Evolutionary conservation across 2,113 vertebrate genomes (phyloP), one percentile per base, ranked within the genome.

Genomic region (Sula dactylatra): DNA sequence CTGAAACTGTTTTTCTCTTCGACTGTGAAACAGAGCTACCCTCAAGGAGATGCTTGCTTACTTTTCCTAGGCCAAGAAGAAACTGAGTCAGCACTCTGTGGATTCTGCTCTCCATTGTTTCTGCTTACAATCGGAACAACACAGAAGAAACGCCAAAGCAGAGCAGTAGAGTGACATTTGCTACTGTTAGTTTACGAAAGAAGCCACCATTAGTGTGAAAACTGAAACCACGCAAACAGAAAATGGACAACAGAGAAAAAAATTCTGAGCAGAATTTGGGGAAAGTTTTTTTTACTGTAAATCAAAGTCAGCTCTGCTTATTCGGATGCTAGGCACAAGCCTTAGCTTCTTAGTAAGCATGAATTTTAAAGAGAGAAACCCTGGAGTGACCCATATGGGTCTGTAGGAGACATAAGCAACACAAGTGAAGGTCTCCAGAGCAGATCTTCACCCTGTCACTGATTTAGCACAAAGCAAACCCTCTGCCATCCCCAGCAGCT

Each of bases 21-120:
- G 6, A 27, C 29, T 69, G 50, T 86, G 89, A 71, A 93, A 56
- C 29, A 78, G 52, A 86, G 21, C 34, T 93, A 56, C 47, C 55
- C 90, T 96, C 1, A 4, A 76, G 80, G 65, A 95, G 47, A 83
- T 67, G 50, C 59, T 45, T 47, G 32, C 26, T 73, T 87, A 73
- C 18, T 95, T 83, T 71, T 80, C 78, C 50, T 59, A 50, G 26
- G 44, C 73, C 89, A 94, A 80, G 52, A 91, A 86, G 83, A 79
- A 97, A 76, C 50, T 1, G 3, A 91, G 42, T 70, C 58, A 89
- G n/a, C 70, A 14, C 34, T 62, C n/a, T 56, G 79, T 79, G 85
- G 78, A 85, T 95, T 72, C 81, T 70, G 62, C n/a, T 93, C 64
- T 89, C 81, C 59, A 88, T 95, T 94, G 66, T 77, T 86, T 77